Evolutionary conservation across 2,113 vertebrate genomes (phyloP), one percentile per base, ranked within the genome.

Genomic region (Lamprotornis superbus): DNA sequence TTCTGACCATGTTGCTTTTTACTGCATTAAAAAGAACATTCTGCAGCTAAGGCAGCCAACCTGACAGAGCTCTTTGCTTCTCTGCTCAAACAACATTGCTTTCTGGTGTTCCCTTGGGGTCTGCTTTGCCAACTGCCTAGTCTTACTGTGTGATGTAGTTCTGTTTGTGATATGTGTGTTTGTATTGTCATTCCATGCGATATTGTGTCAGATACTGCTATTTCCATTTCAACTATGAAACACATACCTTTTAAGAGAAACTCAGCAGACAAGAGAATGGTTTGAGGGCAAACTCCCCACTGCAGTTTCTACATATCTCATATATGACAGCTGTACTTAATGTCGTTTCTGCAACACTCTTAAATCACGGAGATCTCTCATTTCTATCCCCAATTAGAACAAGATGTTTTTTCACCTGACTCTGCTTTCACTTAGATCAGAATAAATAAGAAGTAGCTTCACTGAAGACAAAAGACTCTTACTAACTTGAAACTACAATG

Each of bases 261-360:
- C 83, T 96, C 80, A 76, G 68, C 73, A 93, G 92, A 95, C 83
- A 90, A 83, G 35, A 65, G 92, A 90, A 89, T 87, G 83, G 88
- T 95, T 95, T 84, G 86, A 95, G 95, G 94, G 92, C 88, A 87
- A 96, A 93, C 86, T 87, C 90, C 92, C 83, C 86, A 73, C 69
- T 83, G 68, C 71, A 81, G 83, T 90, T 94, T 71, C 94, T 95
- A 39, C 47, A 7, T 77, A 25, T 74, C 67, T 91, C 88, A 39
- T 68, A 57, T 35, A 53, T 89, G 93, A 94, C 92, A 93, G 86
- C 86, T 86, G 63, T 90, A 81, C 52, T 87, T 94, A 64, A 78
- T 79, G 89, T 89, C 77, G 55, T 79, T 91, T 93, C 89, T 89
- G 39, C 18, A 53, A 75, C 24, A 46, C 74, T 75, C 74, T 50